Conservation (phyloP, 2,797 vertebrate genomes). For the Acrocephalus scirpaceus region DNA sequence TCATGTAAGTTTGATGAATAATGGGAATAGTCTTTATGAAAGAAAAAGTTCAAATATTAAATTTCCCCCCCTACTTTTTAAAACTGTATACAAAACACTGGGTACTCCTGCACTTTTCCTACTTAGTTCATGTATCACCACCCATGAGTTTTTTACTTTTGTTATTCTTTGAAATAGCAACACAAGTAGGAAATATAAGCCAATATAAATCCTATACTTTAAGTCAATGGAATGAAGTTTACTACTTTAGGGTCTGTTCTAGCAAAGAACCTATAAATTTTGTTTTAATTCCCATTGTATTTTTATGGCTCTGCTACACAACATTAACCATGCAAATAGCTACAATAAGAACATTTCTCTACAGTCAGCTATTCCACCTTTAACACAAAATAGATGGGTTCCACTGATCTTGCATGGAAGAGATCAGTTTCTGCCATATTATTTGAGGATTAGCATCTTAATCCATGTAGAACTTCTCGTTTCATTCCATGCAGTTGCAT, state of each 20-base stretch:
- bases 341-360: neutral
- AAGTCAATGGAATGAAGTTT: neutral
- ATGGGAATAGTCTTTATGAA: neutral
- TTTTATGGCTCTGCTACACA: neutral
- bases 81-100: neutral
- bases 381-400: neutral
- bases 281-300: neutral
- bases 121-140: neutral
- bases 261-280: neutral
- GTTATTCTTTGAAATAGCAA: constrained; percentile 11
- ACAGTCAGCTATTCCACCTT: neutral
- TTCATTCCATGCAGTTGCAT: neutral
- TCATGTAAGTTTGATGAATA: neutral
- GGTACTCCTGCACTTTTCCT: neutral
- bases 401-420: neutral
- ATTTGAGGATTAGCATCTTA: neutral
- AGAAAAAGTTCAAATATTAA: neutral
- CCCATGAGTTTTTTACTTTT: neutral
- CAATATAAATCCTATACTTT: neutral
- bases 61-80: neutral
- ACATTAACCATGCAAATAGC: neutral
- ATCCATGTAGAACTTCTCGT: neutral
- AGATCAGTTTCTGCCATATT: neutral
- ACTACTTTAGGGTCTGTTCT: neutral
- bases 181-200: neutral